Base-by-base conservation (phyloP, 2,888 invertebrate species). In the Catocala sponsa region DNA sequence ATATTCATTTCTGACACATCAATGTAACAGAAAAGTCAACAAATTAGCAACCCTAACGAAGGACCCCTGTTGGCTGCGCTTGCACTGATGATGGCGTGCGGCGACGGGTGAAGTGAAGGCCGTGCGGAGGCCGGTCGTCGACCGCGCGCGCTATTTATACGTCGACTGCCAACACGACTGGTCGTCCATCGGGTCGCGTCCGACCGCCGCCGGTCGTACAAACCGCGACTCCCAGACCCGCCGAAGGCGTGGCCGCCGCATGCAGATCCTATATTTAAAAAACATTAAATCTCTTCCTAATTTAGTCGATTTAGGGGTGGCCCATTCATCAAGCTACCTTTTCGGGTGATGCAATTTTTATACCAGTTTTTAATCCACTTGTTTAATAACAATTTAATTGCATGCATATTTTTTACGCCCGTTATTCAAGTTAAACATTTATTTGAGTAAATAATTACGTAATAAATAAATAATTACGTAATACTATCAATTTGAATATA, bases 131-230 rank as follows among this genome's bases (percentile, higher is more conserved):
- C 88, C 94, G 94, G 93, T 90, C 92, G 83, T 71, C 85, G 94
- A 92, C 92, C 91, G 84, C 76, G 90, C 91, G 83, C 76, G 89
- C 93, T 93, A 93, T 94, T 92, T 91, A 91, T 92, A 91, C 82
- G 70, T 67, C 77, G 75, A 73, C 76, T 76, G 76, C 77, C 73
- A 70, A 63, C 74, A 73, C 70, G 57, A 53, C 57, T 32, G 79
- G 53, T 54, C 54, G 58, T 54, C 43, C 38, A 11, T 53, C 41
- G 52, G 52, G 52, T 38, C 48, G 15, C 47, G 1, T 25, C 4
- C 25, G 25, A 9, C 47, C 13, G 7, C 50, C 32, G 32, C 43
- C 46, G 41, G 12, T 50, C 51, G 59, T 49, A 55, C 63, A 35
- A 38, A 57, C 9, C 38, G 42, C 47, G 25, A 43, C 38, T 47